A percentile compares a stretch with the other conserved stretches of the same genome.
Evolutionary conservation across 2,113 vertebrate species (phyloP).

Genomic region (Rhea americana): DNA sequence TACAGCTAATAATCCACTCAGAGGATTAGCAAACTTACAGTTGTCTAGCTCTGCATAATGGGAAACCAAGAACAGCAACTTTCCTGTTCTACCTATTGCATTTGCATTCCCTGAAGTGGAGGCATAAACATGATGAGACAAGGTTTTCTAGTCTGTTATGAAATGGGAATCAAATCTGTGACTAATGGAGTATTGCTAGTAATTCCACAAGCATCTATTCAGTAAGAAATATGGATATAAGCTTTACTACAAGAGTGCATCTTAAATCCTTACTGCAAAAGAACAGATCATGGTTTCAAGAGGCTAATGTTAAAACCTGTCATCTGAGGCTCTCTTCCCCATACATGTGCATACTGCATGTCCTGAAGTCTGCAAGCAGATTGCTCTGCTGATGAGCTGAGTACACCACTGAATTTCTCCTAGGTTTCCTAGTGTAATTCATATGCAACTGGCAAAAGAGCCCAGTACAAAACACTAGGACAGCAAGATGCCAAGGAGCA

Average conservation of each 20-base stretch:
- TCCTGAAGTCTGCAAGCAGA: not conserved
- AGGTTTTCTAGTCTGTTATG: slow-evolving; percentile 59
- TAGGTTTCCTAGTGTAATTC: not conserved
- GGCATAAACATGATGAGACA: slow-evolving; percentile 53
- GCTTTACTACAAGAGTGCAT: not conserved
- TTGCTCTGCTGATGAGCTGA: not conserved
- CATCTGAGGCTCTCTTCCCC: not conserved
- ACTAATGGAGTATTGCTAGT: slow-evolving; percentile 46
- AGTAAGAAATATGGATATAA: not conserved
- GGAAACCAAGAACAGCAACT: slow-evolving; percentile 4
- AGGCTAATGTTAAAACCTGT: not conserved
- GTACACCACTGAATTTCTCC: not conserved
- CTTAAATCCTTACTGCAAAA: not conserved
- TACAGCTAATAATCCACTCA: slow-evolving; percentile 52
- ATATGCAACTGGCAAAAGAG: not conserved
- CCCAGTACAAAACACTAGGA: not conserved
- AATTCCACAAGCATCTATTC: slow-evolving; percentile 25
- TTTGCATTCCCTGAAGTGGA: slow-evolving; percentile 50
- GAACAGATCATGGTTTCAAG: not conserved
- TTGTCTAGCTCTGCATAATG: slow-evolving; percentile 60
- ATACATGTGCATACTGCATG: accelerated
- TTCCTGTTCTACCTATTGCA: slow-evolving; percentile 3
- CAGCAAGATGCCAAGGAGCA: not conserved
- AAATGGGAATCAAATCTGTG: slow-evolving; percentile 50
- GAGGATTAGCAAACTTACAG: slow-evolving; percentile 48